Conservation (phyloP, 2,113 vertebrate genomes). For the Boleophthalmus pectinirostris region DNA sequence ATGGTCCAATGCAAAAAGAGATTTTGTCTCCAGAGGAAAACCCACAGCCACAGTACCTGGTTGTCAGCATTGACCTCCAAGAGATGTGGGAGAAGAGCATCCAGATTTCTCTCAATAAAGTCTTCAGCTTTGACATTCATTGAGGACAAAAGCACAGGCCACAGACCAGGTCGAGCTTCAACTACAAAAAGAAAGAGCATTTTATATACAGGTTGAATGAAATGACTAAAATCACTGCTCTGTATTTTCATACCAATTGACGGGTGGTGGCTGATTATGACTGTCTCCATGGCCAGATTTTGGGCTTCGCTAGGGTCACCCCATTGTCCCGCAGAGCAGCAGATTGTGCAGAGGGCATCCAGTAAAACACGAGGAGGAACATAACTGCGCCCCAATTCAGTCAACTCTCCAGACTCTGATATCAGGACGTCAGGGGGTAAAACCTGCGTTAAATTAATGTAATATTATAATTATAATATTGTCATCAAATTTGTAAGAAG, state of each 20-base stretch:
- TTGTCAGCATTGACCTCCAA: slow-evolving; percentile 75
- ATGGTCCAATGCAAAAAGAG: too few relatives aligned
- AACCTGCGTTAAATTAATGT: slow-evolving; percentile 70
- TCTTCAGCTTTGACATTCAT: slow-evolving; percentile 88
- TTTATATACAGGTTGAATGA: not conserved
- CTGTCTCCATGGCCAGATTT: slow-evolving; percentile 85
- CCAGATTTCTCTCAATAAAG: slow-evolving; percentile 86
- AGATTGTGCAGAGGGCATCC: slow-evolving; percentile 85
- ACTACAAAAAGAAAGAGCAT: slow-evolving; percentile 67
- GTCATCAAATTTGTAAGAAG: not conserved
- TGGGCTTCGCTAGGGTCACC: slow-evolving; percentile 79
- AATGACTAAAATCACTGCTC: not conserved
- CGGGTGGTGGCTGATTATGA: slow-evolving; percentile 89
- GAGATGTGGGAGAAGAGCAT: slow-evolving; percentile 83
- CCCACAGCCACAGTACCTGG: slow-evolving; percentile 74
- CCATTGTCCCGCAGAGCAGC: slow-evolving; percentile 81
- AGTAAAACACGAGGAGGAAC: slow-evolving; percentile 83
- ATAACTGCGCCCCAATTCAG: slow-evolving; percentile 83
- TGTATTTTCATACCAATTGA: slow-evolving; percentile 82
- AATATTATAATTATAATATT: not conserved
- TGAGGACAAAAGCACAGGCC: slow-evolving; percentile 84
- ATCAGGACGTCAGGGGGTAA: slow-evolving; percentile 82
- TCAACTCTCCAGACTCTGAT: slow-evolving; percentile 84
- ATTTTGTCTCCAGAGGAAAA: too few relatives aligned
- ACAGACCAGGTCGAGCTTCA: slow-evolving; percentile 80